Evolutionary conservation across 1,140 invertebrate genomes (phyloP).

Genomic region (Ceratina calcarata): DNA sequence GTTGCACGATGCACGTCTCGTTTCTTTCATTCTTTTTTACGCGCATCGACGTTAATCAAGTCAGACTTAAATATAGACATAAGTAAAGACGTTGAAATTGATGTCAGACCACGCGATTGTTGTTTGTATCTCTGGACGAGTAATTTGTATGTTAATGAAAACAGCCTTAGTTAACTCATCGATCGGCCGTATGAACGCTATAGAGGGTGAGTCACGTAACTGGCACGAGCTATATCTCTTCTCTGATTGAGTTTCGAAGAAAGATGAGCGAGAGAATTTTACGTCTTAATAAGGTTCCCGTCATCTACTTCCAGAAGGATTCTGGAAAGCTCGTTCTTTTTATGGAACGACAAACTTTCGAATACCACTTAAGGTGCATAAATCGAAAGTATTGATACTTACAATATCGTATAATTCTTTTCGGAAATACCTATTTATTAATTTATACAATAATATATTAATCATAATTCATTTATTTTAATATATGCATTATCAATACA

Average conservation of each 20-base stretch:
- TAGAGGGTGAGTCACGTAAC: slow-evolving; percentile 17
- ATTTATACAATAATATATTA: too few relatives aligned
- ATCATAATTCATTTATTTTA: too few relatives aligned
- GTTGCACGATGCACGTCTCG: neutral
- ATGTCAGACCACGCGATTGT: slow-evolving; percentile 14
- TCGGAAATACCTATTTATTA: too few relatives aligned
- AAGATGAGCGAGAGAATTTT: slow-evolving; percentile 3
- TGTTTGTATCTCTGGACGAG: neutral
- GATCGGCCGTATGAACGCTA: slow-evolving; percentile 17
- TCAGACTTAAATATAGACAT: neutral
- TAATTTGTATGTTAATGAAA: slow-evolving; percentile 49
- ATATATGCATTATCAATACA: too few relatives aligned
- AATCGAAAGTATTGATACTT: neutral
- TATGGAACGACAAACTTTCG: neutral
- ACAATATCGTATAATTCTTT: too few relatives aligned
- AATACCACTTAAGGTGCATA: neutral
- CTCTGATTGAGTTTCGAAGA: neutral
- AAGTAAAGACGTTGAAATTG: slow-evolving; percentile 1
- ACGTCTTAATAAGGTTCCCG: neutral
- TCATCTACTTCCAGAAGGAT: neutral
- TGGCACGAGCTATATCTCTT: slow-evolving; percentile 10
- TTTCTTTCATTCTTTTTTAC: neutral
- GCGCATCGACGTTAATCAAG: neutral
- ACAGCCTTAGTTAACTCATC: slow-evolving; percentile 18
- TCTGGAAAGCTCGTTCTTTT: neutral